phyloP scores from a whole-genome alignment of 1,140 invertebrate genomes.

The Pogonomyrmex barbatus region DNA sequence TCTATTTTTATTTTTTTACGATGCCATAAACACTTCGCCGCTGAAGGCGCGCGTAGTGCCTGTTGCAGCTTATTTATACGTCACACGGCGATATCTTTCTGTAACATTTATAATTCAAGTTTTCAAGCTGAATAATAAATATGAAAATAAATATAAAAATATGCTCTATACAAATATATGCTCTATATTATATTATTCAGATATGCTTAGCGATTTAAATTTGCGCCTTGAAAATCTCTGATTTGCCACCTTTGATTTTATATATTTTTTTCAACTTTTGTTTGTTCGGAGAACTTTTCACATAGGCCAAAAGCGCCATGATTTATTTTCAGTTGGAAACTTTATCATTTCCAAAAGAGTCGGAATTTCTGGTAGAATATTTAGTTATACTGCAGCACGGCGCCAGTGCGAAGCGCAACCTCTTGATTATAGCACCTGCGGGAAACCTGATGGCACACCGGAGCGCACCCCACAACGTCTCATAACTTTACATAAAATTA shows the following conservation, averaged over 20 bases:
- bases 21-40: slow-evolving; percentile 69
- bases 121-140: too few relatives aligned
- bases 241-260: background rate
- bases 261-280: background rate
- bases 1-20: slow-evolving; percentile 79
- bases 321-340: slow-evolving; percentile 24
- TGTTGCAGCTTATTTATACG: slow-evolving; percentile 56
- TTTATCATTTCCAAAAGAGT: slow-evolving; percentile 22
- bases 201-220: background rate
- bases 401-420: slow-evolving; percentile 63
- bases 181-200: background rate
- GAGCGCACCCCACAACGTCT: slow-evolving; percentile 73
- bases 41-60: slow-evolving; percentile 54
- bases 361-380: slow-evolving; percentile 69
- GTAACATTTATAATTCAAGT: background rate
- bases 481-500: slow-evolving; percentile 85
- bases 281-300: background rate
- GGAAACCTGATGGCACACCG: slow-evolving; percentile 78
- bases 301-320: background rate
- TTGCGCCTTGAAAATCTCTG: background rate
- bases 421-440: slow-evolving; percentile 79
- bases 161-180: too few relatives aligned
- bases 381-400: slow-evolving; percentile 74
- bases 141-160: too few relatives aligned
- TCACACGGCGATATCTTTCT: background rate